These are phyloP conservation scores for Macropodus opercularis DNA, from an alignment of 2,797 vertebrate genomes.

Conservation along the genomic window DNA sequence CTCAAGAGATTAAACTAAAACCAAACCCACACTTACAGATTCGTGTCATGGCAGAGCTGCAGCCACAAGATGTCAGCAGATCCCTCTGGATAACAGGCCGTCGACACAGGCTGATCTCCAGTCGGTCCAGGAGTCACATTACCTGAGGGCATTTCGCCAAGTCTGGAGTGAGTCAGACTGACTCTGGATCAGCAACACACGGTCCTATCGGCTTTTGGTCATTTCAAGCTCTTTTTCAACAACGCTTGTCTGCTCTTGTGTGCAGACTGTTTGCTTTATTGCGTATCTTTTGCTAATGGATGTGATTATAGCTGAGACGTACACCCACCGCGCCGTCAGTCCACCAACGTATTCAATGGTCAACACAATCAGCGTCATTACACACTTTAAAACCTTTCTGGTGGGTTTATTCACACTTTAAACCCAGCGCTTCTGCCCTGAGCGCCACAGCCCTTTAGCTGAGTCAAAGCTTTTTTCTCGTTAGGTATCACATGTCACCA, in stretches of 20 bases:
- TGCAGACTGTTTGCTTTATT: background rate
- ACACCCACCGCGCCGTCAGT: rapidly evolving
- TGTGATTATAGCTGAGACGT: background rate
- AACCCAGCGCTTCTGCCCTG: slow-evolving; percentile 16
- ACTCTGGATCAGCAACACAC: slow-evolving; percentile 4
- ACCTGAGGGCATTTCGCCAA: background rate
- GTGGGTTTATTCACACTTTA: background rate
- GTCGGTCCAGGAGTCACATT: background rate
- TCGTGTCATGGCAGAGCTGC: background rate
- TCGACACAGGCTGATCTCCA: slow-evolving; percentile 1
- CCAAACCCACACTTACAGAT: too few relatives aligned
- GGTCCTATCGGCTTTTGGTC: too few relatives aligned
- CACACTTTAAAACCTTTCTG: background rate
- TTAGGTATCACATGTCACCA: slow-evolving; percentile 79
- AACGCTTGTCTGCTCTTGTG: background rate
- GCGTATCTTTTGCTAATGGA: background rate
- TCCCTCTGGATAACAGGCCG: background rate
- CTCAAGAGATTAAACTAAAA: background rate
- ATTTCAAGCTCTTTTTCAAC: background rate
- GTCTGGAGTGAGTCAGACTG: background rate
- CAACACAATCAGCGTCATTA: background rate
- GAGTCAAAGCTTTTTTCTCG: slow-evolving; percentile 27
- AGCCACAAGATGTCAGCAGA: slow-evolving; percentile 66
- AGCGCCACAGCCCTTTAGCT: slow-evolving; percentile 27
- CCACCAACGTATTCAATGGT: background rate